Evolutionary conservation across 1,140 invertebrate species (phyloP).

Genomic region (Frieseomelitta varia): DNA sequence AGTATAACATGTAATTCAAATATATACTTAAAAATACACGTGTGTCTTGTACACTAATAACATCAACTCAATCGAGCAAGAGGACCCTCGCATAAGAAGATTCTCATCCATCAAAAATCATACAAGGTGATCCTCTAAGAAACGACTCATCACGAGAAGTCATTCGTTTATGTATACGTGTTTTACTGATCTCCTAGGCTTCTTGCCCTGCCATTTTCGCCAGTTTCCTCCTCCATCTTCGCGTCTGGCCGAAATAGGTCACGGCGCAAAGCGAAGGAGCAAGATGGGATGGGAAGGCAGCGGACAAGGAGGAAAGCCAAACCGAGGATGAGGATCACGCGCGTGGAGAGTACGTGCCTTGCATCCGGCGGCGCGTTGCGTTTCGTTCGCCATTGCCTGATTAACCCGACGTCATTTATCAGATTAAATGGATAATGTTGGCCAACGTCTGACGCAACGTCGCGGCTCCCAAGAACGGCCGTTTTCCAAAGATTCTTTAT

Average conservation of each 20-base stretch:
- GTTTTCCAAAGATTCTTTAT: slow-evolving; percentile 40
- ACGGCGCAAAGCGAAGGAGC: slow-evolving; percentile 15
- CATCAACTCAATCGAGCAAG: not conserved
- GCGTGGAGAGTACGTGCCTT: slow-evolving; percentile 39
- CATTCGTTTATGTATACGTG: no score
- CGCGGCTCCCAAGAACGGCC: not conserved
- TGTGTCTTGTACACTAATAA: no score
- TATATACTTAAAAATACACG: no score
- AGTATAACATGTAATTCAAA: no score
- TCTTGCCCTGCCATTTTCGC: not conserved
- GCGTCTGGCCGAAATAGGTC: slow-evolving; percentile 33
- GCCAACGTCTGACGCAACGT: slow-evolving; percentile 25
- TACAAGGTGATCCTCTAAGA: not conserved
- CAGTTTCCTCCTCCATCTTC: not conserved
- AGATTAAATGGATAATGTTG: slow-evolving; percentile 48
- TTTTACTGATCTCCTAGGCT: not conserved
- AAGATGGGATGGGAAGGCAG: slow-evolving; percentile 2
- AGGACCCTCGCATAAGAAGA: not conserved
- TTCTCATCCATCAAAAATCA: no score
- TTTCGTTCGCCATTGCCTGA: slow-evolving; percentile 39
- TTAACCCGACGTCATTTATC: slow-evolving; percentile 45
- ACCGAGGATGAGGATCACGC: slow-evolving; percentile 39
- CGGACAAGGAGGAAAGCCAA: slow-evolving; percentile 17
- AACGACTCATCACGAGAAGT: not conserved
- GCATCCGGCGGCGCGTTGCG: slow-evolving; percentile 23